phyloP scores from a whole-genome alignment of 2,113 vertebrate species.

The Apeltes quadracus region DNA sequence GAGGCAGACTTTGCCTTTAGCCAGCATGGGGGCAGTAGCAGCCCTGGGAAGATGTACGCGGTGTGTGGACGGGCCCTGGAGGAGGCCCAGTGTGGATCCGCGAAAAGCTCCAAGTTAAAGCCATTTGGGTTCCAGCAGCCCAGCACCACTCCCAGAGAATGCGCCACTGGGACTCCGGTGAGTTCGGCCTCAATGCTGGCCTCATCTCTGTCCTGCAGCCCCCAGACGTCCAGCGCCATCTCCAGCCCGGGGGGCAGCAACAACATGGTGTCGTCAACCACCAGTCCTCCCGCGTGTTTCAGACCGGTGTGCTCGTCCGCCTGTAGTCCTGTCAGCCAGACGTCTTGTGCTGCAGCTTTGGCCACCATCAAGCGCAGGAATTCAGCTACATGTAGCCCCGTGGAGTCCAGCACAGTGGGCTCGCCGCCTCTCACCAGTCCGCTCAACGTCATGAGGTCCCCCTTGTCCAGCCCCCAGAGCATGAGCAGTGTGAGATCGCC shows the following conservation, averaged over 20 bases:
- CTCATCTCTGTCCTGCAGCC: constrained; percentile 85
- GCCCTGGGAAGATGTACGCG: constrained; percentile 89
- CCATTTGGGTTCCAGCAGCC: constrained; percentile 80
- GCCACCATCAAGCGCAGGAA: constrained; percentile 85
- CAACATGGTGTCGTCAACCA: constrained; percentile 91
- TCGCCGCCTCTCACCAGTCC: constrained; percentile 94
- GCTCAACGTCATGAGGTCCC: constrained; percentile 93
- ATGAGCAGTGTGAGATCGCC: constrained; percentile 94
- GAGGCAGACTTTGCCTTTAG: constrained; percentile 90
- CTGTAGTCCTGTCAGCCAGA: constrained; percentile 87
- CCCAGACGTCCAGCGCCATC: constrained; percentile 83
- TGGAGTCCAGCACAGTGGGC: constrained; percentile 87
- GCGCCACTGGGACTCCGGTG: constrained; percentile 74
- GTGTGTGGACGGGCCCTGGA: constrained; percentile 85
- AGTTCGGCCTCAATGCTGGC: constrained; percentile 77
- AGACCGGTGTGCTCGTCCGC: constrained; percentile 80
- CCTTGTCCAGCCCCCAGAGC: constrained; percentile 95
- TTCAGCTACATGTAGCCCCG: constrained; percentile 90
- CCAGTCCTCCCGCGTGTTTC: constrained; percentile 87
- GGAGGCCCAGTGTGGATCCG: constrained; percentile 67
- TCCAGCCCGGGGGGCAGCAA: constrained; percentile 82
- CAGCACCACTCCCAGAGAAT: constrained; percentile 81
- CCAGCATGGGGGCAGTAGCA: constrained; percentile 83
- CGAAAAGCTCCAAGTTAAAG: constrained; percentile 77
- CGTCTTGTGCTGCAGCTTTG: constrained; percentile 81